phyloP scores from a whole-genome alignment of 1,140 invertebrate species.

The Drosophila erecta region DNA sequence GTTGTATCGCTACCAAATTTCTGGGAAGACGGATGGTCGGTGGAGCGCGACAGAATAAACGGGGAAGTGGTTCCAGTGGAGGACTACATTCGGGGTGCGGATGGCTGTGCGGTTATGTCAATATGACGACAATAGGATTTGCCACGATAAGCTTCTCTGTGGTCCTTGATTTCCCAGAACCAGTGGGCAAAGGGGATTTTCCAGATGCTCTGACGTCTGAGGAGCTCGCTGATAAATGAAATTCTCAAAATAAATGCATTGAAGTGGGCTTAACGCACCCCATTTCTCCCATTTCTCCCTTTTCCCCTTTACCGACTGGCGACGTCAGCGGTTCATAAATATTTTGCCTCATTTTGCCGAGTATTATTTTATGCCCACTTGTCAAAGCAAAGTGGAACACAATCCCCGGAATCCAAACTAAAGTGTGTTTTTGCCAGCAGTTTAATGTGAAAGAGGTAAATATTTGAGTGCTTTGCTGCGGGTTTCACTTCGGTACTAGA shows the following conservation, averaged over 20 bases:
- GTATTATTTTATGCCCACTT: slow-evolving; percentile 56
- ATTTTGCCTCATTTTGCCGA: slow-evolving; percentile 55
- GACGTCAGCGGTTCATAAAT: slow-evolving; percentile 73
- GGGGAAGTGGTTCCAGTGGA: slow-evolving; percentile 7
- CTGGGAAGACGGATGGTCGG: slow-evolving; percentile 26
- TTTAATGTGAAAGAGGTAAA: slow-evolving; percentile 1
- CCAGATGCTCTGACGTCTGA: slow-evolving; percentile 33
- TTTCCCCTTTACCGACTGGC: slow-evolving; percentile 25
- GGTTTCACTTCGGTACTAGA: no score
- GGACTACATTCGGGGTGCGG: slow-evolving; percentile 56
- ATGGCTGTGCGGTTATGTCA: slow-evolving; percentile 71
- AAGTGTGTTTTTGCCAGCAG: slow-evolving; percentile 1
- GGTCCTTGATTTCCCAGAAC: slow-evolving; percentile 61
- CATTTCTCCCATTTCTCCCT: slow-evolving; percentile 3
- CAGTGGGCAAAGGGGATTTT: slow-evolving; percentile 17
- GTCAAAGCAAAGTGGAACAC: slow-evolving; percentile 50
- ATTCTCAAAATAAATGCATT: slow-evolving; percentile 78
- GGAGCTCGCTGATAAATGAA: slow-evolving; percentile 74
- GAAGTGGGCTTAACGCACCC: slow-evolving; percentile 48
- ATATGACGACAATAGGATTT: slow-evolving; percentile 82
- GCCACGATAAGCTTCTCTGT: slow-evolving; percentile 68
- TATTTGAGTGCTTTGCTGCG: background rate
- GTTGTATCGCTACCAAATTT: slow-evolving; percentile 53
- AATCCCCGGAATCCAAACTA: slow-evolving; percentile 13
- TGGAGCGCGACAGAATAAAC: background rate